Conservation (phyloP, 2,888 invertebrate species). For the Drosophila tripunctata region DNA sequence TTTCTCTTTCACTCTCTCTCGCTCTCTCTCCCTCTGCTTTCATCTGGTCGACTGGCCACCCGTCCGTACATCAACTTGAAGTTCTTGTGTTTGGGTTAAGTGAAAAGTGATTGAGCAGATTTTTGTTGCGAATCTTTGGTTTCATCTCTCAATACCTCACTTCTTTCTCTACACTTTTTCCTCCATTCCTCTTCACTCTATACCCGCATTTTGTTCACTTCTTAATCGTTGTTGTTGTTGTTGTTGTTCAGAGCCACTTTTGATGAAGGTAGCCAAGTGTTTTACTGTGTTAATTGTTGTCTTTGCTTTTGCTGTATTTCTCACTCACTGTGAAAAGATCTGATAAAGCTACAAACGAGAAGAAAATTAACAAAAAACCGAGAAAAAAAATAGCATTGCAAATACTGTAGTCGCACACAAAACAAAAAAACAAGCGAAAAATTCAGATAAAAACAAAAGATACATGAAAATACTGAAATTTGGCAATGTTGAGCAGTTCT, state of each 20-base stretch:
- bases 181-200: not conserved
- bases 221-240: conserved; percentile 22
- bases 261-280: conserved; percentile 61
- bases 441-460: conserved; percentile 12
- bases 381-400: conserved; percentile 14
- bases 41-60: not conserved
- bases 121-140: conserved; percentile 75
- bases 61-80: conserved; percentile 61
- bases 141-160: conserved; percentile 41
- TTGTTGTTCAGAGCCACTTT: conserved; percentile 31
- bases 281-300: conserved; percentile 69
- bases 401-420: conserved; percentile 14
- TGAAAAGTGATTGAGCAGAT: conserved; percentile 78
- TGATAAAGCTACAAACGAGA: conserved; percentile 37
- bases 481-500: conserved; percentile 43
- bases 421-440: conserved; percentile 6
- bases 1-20: not conserved
- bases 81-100: conserved; percentile 78
- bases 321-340: conserved; percentile 33
- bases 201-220: conserved; percentile 51
- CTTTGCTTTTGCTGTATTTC: conserved; percentile 32
- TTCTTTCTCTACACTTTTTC: not conserved
- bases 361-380: conserved; percentile 3
- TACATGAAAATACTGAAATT: conserved; percentile 20
- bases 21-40: not conserved